Conservation (phyloP, 2,888 invertebrate genomes). For the Zele albiditarsus region DNA sequence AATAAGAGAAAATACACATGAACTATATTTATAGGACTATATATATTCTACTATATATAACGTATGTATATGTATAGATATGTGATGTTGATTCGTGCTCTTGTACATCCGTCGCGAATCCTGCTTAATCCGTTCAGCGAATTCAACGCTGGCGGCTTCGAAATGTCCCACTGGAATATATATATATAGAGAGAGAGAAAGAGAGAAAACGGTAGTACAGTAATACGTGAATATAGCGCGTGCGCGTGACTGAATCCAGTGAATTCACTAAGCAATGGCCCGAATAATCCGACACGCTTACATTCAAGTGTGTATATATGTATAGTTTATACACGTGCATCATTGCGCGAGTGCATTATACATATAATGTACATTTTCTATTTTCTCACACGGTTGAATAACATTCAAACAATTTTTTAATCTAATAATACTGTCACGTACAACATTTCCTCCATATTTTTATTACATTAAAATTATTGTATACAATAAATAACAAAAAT, state of each 20-base stretch:
- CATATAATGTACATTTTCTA: slow-evolving; percentile 3
- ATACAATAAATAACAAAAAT: background rate
- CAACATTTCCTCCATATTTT: background rate
- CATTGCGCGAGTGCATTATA: background rate
- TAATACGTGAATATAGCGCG: slow-evolving; percentile 31
- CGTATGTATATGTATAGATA: slow-evolving; percentile 4
- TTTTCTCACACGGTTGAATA: background rate
- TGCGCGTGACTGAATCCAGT: slow-evolving; percentile 53
- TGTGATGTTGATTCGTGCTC: slow-evolving; percentile 12
- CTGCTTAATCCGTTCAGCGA: slow-evolving; percentile 36
- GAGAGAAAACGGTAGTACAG: slow-evolving; percentile 21
- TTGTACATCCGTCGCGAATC: slow-evolving; percentile 13
- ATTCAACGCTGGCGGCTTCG: slow-evolving; percentile 30
- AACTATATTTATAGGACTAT: background rate
- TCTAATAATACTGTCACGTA: background rate
- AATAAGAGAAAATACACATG: background rate
- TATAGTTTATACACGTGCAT: background rate
- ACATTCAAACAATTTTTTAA: slow-evolving; percentile 15
- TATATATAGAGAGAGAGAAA: background rate
- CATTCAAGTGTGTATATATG: slow-evolving; percentile 1
- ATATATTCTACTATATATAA: background rate
- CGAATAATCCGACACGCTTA: slow-evolving; percentile 59
- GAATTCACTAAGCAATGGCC: slow-evolving; percentile 61
- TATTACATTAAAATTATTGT: background rate
- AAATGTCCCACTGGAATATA: slow-evolving; percentile 34